Conservation (phyloP, 2,888 invertebrate genomes). For the Drosophila leonis region DNA sequence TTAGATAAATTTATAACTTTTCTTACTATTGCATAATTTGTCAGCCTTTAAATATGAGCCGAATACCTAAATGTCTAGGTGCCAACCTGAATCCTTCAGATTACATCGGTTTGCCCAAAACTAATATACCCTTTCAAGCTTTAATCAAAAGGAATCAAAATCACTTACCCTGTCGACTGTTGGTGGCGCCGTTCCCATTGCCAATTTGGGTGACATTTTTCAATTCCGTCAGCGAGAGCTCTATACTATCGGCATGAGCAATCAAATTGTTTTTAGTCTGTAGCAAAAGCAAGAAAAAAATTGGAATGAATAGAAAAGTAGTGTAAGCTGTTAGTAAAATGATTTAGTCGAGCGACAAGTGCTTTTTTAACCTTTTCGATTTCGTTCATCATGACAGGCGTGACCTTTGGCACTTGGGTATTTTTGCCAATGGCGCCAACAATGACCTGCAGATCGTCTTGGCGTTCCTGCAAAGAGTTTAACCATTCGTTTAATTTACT, state of each 20-base stretch:
- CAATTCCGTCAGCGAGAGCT: conserved; percentile 83
- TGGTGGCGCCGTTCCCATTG: conserved; percentile 44
- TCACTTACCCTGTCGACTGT: conserved; percentile 76
- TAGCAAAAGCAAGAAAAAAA: conserved; percentile 13
- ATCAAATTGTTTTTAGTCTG: conserved; percentile 84
- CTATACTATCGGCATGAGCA: conserved; percentile 83
- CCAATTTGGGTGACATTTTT: conserved; percentile 67
- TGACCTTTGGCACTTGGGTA: conserved; percentile 82
- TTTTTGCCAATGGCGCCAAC: conserved; percentile 84
- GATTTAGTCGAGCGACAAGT: conserved; percentile 20
- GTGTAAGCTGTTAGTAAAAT: conserved; percentile 11
- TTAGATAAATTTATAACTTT: too few relatives aligned
- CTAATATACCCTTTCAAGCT: background rate
- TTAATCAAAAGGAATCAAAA: background rate
- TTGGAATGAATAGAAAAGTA: background rate
- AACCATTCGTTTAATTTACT: background rate
- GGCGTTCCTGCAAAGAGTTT: conserved; percentile 78
- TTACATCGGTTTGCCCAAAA: too few relatives aligned
- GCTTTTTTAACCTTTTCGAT: conserved; percentile 81
- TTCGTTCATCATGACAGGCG: conserved; percentile 83
- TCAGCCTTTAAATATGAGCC: too few relatives aligned
- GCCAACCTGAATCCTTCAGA: too few relatives aligned
- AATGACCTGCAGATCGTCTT: conserved; percentile 84
- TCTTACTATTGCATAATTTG: too few relatives aligned
- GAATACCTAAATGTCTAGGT: too few relatives aligned